Evolutionary conservation across 1,140 invertebrate genomes (phyloP), one percentile per base, ranked within the genome.

Genomic region (Anastatus disparis): DNA sequence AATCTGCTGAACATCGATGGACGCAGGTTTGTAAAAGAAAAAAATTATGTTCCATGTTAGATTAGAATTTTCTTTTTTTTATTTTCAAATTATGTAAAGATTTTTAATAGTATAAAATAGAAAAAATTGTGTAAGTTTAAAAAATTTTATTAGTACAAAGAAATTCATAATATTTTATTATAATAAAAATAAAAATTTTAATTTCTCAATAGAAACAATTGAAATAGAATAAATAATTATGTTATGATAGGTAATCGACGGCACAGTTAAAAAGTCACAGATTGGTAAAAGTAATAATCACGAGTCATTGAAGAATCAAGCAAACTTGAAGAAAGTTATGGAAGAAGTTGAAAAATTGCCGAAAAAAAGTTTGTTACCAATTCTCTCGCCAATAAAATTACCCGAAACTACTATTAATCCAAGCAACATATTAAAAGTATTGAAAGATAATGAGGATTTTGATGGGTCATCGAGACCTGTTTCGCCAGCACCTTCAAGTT

Each of bases 271-370:
- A 46, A 93, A 92, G 66, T 92, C 91, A 1, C 93, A 94, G 77
- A 94, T 94, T 50, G 93, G 93, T 6, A 87, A 88, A 17, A 93
- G 91, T 76, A 89, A 89, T 66, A 91, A 87, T 61, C 85, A 87
- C 1, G 88, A 91, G 59, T 90, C 91, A 0, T 89, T 91, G 69
- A 90, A 90, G 75, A 92, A 90, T 72, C 91, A 93, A 64, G 89
- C 93, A 71, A 91, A 91, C 72, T 80, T 94, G 20, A 91, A 91
- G 76, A 87, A 86, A 61, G 93, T 93, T 6, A 94, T 94, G 85
- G 89, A 91, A n/a, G 91, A 93, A 78, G 93, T 92, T 1, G 87
- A 86, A 56, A 88, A 86, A 78, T 78, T 91, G 15, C 79, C 88
- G 1, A 26, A 35, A 12, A 84, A 84, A 42, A 88, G 85, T 62